phyloP scores from a whole-genome alignment of 2,113 vertebrate genomes.

The Capra hircus region DNA sequence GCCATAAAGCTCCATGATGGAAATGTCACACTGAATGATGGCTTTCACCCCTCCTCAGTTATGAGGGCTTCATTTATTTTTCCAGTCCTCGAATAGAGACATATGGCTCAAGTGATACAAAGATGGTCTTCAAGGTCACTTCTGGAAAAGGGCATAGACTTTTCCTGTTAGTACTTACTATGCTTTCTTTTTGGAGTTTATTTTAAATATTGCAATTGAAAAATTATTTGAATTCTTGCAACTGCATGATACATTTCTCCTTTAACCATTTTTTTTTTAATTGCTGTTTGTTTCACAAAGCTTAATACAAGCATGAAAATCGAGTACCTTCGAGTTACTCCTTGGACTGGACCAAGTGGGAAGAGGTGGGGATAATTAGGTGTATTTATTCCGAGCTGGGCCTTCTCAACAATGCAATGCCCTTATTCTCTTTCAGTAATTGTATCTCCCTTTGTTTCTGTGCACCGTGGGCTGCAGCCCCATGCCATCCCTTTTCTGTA shows the following conservation, averaged over 20 bases:
- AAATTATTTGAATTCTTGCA: not conserved
- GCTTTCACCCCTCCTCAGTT: not conserved
- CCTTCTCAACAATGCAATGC: not conserved
- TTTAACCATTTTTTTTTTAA: not conserved
- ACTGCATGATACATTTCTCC: not conserved
- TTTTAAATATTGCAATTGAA: not conserved
- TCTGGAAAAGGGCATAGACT: not conserved
- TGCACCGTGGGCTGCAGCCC: not conserved
- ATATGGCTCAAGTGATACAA: not conserved
- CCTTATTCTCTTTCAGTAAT: not conserved
- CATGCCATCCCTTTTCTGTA: not conserved
- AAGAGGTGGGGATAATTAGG: not conserved
- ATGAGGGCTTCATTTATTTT: not conserved
- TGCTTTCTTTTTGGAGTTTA: not conserved
- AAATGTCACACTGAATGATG: not conserved
- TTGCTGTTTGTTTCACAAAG: not conserved
- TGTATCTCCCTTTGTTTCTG: not conserved
- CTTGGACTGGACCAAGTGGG: not conserved
- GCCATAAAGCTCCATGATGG: too few species aligned
- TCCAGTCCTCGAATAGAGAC: not conserved
- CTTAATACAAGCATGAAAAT: not conserved
- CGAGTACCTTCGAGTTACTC: not conserved
- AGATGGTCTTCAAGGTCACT: not conserved
- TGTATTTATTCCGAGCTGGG: not conserved
- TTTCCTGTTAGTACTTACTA: not conserved